Percentiles rank a stretch among this genome's conserved stretches.
Conservation (phyloP, 2,888 invertebrate species). For the Drosophila rubida region DNA sequence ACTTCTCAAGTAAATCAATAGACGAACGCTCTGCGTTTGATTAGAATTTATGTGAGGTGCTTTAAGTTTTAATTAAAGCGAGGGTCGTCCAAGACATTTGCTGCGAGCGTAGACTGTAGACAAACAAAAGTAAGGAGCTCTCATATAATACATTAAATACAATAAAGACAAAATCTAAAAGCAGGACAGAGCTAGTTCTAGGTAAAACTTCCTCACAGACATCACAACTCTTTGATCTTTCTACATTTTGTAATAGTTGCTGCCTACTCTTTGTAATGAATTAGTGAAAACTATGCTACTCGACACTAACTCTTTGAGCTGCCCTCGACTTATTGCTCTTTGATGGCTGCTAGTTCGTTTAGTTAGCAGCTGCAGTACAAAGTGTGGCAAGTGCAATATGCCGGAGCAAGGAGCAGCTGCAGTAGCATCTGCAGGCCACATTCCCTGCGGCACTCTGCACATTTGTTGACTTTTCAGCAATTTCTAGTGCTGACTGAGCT, state of each 20-base stretch:
- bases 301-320: neutral
- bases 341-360: slow-evolving; percentile 17
- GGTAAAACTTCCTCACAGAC: too few species aligned
- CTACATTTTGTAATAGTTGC: too few species aligned
- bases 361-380: slow-evolving; percentile 15
- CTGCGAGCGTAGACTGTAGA: neutral
- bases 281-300: too few species aligned
- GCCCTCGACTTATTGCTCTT: slow-evolving; percentile 10
- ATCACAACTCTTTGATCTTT: too few species aligned
- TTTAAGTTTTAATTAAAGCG: slow-evolving; percentile 52
- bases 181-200: too few species aligned
- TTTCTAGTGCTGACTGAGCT: slow-evolving; percentile 59
- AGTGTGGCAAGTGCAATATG: slow-evolving; percentile 34
- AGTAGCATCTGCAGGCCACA: slow-evolving; percentile 1
- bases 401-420: slow-evolving; percentile 1
- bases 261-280: too few species aligned
- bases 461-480: slow-evolving; percentile 51
- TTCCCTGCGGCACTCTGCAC: slow-evolving; percentile 20
- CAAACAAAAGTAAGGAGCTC: too few species aligned
- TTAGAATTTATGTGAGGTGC: slow-evolving; percentile 48
- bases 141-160: too few species aligned
- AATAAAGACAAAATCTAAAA: too few species aligned
- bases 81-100: neutral
- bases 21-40: slow-evolving; percentile 34
- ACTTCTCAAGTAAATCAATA: slow-evolving; percentile 41